A percentile compares a stretch with the other conserved stretches of the same genome.
These are phyloP conservation scores for Erpetoichthys calabaricus DNA, from an alignment of 2,797 vertebrate genomes.

Conservation along the genomic window DNA sequence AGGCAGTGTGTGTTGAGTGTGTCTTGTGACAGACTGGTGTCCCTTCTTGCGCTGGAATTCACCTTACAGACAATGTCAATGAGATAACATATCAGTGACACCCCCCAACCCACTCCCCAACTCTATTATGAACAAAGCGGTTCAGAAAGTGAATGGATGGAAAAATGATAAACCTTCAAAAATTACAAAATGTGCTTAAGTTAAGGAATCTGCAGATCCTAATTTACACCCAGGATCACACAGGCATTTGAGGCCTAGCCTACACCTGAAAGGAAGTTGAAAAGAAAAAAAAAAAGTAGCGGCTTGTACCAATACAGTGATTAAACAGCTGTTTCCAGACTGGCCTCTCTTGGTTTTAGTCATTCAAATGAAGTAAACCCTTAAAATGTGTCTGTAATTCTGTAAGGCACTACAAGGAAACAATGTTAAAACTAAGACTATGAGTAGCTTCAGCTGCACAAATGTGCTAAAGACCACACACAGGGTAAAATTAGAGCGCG, in stretches of 20 bases:
- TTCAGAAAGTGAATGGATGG: too few relatives aligned
- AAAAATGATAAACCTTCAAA: too few relatives aligned
- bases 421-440: slow-evolving; percentile 67
- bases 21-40: too few relatives aligned
- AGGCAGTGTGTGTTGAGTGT: too few relatives aligned
- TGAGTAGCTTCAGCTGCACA: slow-evolving; percentile 44
- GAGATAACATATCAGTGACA: too few relatives aligned
- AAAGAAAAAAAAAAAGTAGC: neutral
- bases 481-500: slow-evolving; percentile 57
- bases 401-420: slow-evolving; percentile 99
- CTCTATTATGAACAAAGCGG: too few relatives aligned
- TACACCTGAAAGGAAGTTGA: slow-evolving; percentile 54
- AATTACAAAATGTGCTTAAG: neutral
- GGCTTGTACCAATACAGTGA: too few relatives aligned
- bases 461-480: slow-evolving; percentile 45
- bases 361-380: slow-evolving; percentile 70
- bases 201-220: slow-evolving; percentile 5
- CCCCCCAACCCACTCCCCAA: too few relatives aligned
- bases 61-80: too few relatives aligned
- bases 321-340: slow-evolving; percentile 19
- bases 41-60: too few relatives aligned
- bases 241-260: slow-evolving; percentile 32
- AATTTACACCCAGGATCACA: slow-evolving; percentile 23
- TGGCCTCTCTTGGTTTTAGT: slow-evolving; percentile 55
- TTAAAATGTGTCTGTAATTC: slow-evolving; percentile 63